Evolutionary conservation across 2,888 invertebrate species (phyloP).

Genomic region (Napeogenes inachia): DNA sequence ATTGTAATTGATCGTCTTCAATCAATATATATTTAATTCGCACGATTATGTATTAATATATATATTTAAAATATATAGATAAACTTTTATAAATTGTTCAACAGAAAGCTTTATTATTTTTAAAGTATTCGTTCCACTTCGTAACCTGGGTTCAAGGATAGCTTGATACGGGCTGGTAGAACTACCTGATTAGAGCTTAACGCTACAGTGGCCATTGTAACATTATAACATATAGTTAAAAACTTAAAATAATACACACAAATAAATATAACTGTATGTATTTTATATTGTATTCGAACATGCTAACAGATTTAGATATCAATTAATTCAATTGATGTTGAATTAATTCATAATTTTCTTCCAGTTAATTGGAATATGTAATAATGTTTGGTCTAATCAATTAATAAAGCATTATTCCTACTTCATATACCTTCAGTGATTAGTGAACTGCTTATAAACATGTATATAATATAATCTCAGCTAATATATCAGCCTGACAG

Average conservation of each 20-base stretch:
- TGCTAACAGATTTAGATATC: background rate
- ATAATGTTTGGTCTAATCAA: background rate
- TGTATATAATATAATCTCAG: slow-evolving; percentile 11
- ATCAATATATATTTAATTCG: no score
- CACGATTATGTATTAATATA: no score
- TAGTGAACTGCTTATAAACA: slow-evolving; percentile 1
- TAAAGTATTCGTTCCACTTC: slow-evolving; percentile 11
- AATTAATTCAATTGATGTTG: background rate
- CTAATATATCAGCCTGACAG: slow-evolving; percentile 27
- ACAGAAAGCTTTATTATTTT: no score
- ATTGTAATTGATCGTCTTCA: no score
- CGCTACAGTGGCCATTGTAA: background rate
- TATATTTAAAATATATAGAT: no score
- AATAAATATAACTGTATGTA: background rate
- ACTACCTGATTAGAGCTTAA: slow-evolving; percentile 11
- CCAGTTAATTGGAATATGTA: background rate
- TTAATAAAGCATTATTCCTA: background rate
- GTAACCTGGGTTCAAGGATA: slow-evolving; percentile 19
- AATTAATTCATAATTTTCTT: background rate
- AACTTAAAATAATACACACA: no score
- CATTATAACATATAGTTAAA: background rate
- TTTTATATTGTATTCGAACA: background rate
- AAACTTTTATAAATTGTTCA: no score
- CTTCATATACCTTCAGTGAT: slow-evolving; percentile 1
- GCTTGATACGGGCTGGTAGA: slow-evolving; percentile 14